phyloP scores from a whole-genome alignment of 2,888 invertebrate species.

The Notodonta dromedarius region DNA sequence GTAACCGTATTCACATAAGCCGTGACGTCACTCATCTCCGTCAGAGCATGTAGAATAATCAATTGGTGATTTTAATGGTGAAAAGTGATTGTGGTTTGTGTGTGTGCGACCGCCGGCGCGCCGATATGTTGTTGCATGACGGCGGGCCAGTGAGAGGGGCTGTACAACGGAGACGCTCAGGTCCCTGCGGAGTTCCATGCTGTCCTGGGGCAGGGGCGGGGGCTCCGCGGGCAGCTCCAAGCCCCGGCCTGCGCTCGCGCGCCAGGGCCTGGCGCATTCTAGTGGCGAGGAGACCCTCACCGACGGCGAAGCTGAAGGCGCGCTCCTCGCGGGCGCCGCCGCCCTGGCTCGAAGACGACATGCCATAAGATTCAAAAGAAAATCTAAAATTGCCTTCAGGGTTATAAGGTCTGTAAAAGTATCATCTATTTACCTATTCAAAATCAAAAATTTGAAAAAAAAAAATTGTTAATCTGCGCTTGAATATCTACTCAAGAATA shows the following conservation, averaged over 20 bases:
- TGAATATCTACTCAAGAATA: background rate
- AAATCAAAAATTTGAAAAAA: too few species aligned
- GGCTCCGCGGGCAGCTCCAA: conserved; percentile 59
- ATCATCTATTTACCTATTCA: too few species aligned
- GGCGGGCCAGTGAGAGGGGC: conserved; percentile 66
- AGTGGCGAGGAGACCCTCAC: conserved; percentile 54
- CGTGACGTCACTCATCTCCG: conserved; percentile 40
- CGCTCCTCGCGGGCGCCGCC: conserved; percentile 73
- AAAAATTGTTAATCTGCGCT: too few species aligned
- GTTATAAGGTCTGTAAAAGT: conserved; percentile 63
- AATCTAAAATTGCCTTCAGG: conserved; percentile 74
- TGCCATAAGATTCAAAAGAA: conserved; percentile 77
- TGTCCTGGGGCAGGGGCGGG: conserved; percentile 70
- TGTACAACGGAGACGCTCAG: conserved; percentile 82
- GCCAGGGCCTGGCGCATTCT: conserved; percentile 38
- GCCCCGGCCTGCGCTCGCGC: conserved; percentile 47
- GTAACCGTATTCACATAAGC: conserved; percentile 17
- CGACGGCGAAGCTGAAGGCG: conserved; percentile 60
- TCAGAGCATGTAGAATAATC: conserved; percentile 37
- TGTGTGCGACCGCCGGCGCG: conserved; percentile 61
- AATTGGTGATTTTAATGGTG: conserved; percentile 51
- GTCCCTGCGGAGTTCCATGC: conserved; percentile 79
- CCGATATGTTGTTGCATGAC: conserved; percentile 81
- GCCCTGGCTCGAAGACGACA: conserved; percentile 75
- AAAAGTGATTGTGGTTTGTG: conserved; percentile 53